These are phyloP conservation scores for Gila orcuttii DNA, from an alignment of 2,113 vertebrate species.

Conservation along the genomic window DNA sequence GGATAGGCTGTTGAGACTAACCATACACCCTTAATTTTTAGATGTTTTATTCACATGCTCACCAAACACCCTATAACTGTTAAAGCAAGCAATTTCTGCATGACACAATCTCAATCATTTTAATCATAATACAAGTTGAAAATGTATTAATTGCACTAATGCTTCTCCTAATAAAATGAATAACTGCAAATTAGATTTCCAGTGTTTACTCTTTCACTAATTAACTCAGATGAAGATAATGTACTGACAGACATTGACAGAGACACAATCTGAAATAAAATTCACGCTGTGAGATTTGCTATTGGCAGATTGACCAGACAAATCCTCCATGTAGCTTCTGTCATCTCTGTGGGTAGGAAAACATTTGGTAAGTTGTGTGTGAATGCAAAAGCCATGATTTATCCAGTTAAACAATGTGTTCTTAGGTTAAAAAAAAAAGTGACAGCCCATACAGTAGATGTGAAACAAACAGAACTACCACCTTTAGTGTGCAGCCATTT, in stretches of 20 bases:
- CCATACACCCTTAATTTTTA: neutral
- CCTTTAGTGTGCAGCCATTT: neutral
- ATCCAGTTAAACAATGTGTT: neutral
- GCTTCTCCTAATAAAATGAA: neutral
- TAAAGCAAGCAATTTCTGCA: neutral
- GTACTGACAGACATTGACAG: constrained; percentile 21
- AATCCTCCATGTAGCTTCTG: neutral
- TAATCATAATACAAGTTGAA: neutral
- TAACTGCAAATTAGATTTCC: neutral
- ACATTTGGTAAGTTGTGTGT: neutral
- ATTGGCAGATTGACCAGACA: neutral
- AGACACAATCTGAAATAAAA: neutral
- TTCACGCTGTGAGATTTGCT: constrained; percentile 25
- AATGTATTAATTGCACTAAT: neutral
- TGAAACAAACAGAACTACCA: constrained; percentile 1
- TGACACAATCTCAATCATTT: neutral
- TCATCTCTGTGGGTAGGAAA: neutral
- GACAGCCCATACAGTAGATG: constrained; percentile 1
- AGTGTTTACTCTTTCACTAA: neutral
- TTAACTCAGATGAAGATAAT: constrained; percentile 2
- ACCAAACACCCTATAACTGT: neutral
- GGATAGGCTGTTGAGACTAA: neutral
- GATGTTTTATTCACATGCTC: neutral
- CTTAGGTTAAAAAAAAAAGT: neutral
- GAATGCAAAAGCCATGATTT: neutral